phyloP scores from a whole-genome alignment of 2,888 invertebrate genomes.

The Palloptera scutellata region DNA sequence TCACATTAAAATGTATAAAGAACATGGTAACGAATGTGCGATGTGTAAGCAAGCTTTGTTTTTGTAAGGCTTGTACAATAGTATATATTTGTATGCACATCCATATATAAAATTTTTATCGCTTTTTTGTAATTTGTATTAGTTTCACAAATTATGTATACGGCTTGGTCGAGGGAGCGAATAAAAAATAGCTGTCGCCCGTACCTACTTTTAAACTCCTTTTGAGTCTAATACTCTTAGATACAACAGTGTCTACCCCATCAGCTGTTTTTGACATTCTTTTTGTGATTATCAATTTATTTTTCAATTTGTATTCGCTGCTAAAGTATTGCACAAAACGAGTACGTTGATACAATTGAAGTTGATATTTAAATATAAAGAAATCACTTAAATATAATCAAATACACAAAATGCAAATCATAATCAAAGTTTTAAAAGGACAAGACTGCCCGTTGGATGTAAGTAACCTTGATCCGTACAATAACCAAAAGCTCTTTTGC shows the following conservation, averaged over 20 bases:
- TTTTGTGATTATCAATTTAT: background rate
- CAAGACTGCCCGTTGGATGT: conserved; percentile 75
- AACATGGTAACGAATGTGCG: too few species aligned
- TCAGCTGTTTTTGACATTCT: conserved; percentile 21
- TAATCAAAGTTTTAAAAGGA: conserved; percentile 77
- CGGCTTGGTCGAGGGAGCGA: too few species aligned
- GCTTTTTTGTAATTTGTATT: too few species aligned
- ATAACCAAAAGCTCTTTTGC: background rate
- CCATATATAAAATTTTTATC: too few species aligned
- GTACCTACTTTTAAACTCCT: background rate
- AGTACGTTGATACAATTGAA: too few species aligned
- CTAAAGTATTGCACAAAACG: too few species aligned
- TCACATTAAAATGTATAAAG: too few species aligned
- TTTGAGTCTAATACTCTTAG: too few species aligned
- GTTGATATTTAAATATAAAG: background rate
- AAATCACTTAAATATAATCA: background rate
- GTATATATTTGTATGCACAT: too few species aligned
- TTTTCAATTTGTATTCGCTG: background rate
- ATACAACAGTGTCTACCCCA: conserved; percentile 2
- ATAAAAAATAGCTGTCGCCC: background rate
- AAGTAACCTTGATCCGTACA: conserved; percentile 34
- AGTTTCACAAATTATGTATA: too few species aligned
- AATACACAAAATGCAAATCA: conserved; percentile 70
- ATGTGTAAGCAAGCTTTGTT: too few species aligned
- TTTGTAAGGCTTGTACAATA: too few species aligned